These are phyloP conservation scores for Tryphoninae sp. DNA, from an alignment of 2,888 invertebrate species.

Conservation along the genomic window DNA sequence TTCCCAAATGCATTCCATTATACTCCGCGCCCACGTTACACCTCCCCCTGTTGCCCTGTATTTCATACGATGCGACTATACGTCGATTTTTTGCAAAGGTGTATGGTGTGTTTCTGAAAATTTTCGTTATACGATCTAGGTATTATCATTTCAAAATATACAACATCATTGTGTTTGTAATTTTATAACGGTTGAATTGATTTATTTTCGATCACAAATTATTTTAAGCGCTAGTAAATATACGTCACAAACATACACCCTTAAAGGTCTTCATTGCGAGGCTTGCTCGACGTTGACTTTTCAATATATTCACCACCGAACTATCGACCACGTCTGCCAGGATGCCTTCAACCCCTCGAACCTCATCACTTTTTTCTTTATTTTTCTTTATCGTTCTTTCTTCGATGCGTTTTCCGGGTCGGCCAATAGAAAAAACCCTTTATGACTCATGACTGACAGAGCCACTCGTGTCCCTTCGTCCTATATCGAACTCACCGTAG, in stretches of 20 bases:
- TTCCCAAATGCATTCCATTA: conserved; percentile 73
- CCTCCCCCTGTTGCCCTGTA: conserved; percentile 41
- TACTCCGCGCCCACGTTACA: conserved; percentile 57
- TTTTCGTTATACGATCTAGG: no score
- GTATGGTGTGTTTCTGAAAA: no score
- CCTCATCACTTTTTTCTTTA: conserved; percentile 39
- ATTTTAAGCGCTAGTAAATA: background rate
- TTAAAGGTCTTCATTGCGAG: conserved; percentile 22
- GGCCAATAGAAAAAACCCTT: conserved; percentile 15
- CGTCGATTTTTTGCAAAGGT: no score
- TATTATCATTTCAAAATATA: no score
- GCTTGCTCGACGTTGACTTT: conserved; percentile 53
- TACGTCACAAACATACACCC: background rate
- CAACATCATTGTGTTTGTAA: no score
- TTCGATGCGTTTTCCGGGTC: conserved; percentile 18
- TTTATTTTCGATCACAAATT: no score
- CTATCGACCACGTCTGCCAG: conserved; percentile 46
- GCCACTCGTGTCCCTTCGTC: conserved; percentile 60
- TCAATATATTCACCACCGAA: conserved; percentile 52
- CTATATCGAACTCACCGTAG: conserved; percentile 32
- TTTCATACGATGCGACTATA: conserved; percentile 28
- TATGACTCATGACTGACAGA: conserved; percentile 48
- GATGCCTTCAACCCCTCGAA: conserved; percentile 26
- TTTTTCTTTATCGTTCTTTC: conserved; percentile 24
- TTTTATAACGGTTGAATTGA: no score